Evolutionary conservation across 2,888 invertebrate species (phyloP), one percentile per base, ranked within the genome.

Genomic region (Tinea semifulvella): DNA sequence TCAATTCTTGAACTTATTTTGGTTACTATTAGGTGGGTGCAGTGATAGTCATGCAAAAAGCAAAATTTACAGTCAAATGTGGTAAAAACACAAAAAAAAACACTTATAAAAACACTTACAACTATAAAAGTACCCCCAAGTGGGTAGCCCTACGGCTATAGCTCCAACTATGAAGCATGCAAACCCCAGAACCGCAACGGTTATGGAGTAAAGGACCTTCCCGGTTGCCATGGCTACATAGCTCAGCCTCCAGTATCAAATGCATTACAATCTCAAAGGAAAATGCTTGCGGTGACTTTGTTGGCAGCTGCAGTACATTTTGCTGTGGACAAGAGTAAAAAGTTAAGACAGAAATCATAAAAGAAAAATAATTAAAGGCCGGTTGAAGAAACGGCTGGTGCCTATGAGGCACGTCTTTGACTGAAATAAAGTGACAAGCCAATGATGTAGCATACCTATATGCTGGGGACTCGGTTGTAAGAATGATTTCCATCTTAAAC

Each of bases 91-190:
- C n/a, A n/a, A n/a, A n/a, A n/a, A n/a, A n/a, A 14, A 36, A 36
- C 3, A 36, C 7, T 10, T 14, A 4, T 17, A 40, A 40, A 40
- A 13, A 22, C 2, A 81, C 81, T 86, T 74, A 77, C 88, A 85
- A 66, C 85, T 89, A 62, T 86, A 86, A 73, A 90, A 94, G 68
- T 92, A 89, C 49, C 93, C 94, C 94, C 94, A 94, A 58, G 90
- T 86, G 40, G 94, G 94, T 58, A 92, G 84, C 51, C 91, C 92
- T 43, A 93, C 88, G 43, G 93, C 91, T 35, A 91, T 88, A 47
- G 92, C 90, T 58, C 92, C 92, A 55, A 94, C 84, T 49, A 90
- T 88, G 64, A 93, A 90, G 64, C 91, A 90, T 53, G 90, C 83
- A 68, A 91, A 90, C 61, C 90, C 91, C 55, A 89, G 76, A 53